These are phyloP conservation scores for Rafetus swinhoei DNA, from an alignment of 2,113 vertebrate genomes.

Conservation along the genomic window DNA sequence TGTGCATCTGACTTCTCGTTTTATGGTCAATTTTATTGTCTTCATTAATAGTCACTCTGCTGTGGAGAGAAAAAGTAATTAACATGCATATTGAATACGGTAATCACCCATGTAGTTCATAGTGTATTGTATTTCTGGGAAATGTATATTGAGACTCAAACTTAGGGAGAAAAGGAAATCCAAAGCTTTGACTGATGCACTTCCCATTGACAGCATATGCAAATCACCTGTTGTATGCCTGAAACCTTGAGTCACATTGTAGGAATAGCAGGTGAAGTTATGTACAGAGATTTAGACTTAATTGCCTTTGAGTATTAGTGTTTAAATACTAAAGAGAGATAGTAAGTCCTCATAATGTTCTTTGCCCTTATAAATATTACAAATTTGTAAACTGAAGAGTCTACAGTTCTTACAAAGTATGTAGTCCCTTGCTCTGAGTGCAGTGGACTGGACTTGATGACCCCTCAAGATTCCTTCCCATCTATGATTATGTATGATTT, in stretches of 20 bases:
- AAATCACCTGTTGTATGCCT: background rate
- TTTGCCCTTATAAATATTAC: background rate
- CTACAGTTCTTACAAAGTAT: no score
- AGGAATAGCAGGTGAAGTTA: background rate
- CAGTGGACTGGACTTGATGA: no score
- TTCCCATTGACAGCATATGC: background rate
- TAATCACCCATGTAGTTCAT: background rate
- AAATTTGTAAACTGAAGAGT: background rate
- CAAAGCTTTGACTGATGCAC: background rate
- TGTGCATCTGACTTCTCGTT: background rate
- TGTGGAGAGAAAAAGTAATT: background rate
- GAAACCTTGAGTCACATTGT: background rate
- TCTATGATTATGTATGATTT: no score
- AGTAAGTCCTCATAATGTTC: background rate
- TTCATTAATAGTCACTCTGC: background rate
- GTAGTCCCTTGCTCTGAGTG: no score
- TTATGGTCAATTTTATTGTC: background rate
- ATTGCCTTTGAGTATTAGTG: slow-evolving; percentile 15
- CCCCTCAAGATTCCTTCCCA: no score
- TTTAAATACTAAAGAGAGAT: background rate
- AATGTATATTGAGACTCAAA: background rate
- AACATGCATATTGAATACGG: background rate
- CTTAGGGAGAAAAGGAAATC: rapidly evolving
- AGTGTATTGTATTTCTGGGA: background rate
- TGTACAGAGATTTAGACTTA: background rate